Conservation (phyloP, 2,888 invertebrate genomes). For the Siphlonurus alternatus region DNA sequence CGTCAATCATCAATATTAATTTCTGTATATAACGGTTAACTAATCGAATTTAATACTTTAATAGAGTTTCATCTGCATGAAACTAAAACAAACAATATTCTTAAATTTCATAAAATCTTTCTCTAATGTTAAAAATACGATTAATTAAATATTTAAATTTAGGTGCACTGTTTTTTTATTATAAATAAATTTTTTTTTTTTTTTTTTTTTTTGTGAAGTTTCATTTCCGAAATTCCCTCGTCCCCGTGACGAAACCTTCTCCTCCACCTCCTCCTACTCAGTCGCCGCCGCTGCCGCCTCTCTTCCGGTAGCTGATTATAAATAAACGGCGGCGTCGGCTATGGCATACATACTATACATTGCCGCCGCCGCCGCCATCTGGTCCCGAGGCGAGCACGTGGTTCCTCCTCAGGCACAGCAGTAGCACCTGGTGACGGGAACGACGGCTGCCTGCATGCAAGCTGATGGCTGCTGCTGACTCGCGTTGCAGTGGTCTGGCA, state of each 20-base stretch:
- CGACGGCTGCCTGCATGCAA: neutral
- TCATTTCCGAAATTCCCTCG: neutral
- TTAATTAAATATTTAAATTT: no score
- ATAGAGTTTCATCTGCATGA: no score
- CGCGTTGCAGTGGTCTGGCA: neutral
- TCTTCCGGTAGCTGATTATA: slow-evolving; percentile 3
- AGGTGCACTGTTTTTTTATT: no score
- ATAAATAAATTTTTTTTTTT: neutral
- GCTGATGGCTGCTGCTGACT: neutral
- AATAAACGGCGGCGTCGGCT: slow-evolving; percentile 1
- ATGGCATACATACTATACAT: neutral
- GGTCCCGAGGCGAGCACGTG: neutral
- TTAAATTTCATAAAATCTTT: no score
- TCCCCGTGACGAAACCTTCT: neutral
- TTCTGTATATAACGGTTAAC: no score
- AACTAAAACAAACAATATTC: no score
- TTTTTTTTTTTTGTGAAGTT: neutral
- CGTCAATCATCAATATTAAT: no score
- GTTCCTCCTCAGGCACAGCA: neutral
- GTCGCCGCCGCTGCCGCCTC: neutral
- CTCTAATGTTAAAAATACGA: no score
- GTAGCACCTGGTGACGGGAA: neutral
- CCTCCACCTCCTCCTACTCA: no score
- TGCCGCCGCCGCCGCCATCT: neutral
- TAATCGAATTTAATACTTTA: no score